These are phyloP conservation scores for Anomalospiza imberbis DNA, from an alignment of 2,797 vertebrate genomes.

Conservation along the genomic window DNA sequence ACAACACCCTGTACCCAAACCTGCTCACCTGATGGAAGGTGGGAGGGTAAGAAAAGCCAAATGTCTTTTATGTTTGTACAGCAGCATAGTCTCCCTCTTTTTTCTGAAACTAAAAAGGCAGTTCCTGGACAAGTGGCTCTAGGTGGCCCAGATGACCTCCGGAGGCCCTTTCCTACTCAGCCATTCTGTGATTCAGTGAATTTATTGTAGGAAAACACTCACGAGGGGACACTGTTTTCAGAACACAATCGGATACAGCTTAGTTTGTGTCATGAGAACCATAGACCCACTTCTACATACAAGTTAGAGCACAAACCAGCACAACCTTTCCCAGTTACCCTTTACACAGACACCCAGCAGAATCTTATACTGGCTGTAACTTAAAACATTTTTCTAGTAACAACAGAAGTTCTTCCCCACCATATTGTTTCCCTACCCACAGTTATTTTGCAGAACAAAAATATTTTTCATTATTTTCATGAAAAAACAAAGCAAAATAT, in stretches of 20 bases:
- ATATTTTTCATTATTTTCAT: neutral
- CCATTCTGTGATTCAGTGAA: neutral
- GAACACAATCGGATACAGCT: neutral
- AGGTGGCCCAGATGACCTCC: neutral
- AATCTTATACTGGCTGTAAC: neutral
- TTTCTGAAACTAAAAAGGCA: neutral
- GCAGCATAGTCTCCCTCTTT: neutral
- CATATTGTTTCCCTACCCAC: neutral
- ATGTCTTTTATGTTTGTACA: neutral
- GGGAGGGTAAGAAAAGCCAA: neutral
- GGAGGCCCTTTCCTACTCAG: neutral
- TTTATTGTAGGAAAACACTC: neutral
- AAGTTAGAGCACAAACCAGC: neutral
- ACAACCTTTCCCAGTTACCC: neutral
- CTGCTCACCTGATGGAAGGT: neutral
- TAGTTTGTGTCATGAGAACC: rapidly evolving
- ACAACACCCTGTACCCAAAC: neutral
- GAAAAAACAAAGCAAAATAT: neutral
- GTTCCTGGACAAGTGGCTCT: neutral
- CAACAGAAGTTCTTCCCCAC: neutral
- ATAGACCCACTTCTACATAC: neutral
- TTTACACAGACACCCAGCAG: neutral
- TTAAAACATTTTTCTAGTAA: neutral
- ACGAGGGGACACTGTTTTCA: neutral
- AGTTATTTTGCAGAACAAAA: neutral